These are phyloP conservation scores for Crepidodera aurea DNA, from an alignment of 2,888 invertebrate species.

Conservation along the genomic window DNA sequence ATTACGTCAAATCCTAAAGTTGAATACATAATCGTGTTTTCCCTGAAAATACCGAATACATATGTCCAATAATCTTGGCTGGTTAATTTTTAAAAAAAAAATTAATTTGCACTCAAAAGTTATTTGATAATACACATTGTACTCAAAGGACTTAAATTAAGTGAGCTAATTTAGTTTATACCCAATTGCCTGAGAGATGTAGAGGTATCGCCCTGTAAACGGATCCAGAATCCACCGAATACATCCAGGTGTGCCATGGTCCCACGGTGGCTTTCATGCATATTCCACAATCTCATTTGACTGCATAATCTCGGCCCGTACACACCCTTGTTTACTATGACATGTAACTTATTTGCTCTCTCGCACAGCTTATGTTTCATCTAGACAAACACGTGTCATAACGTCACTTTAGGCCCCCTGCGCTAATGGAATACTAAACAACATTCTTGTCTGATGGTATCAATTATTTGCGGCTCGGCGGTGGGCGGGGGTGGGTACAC, in stretches of 20 bases:
- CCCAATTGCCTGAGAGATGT: no score
- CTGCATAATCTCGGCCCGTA: slow-evolving; percentile 58
- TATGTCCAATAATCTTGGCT: no score
- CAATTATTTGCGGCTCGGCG: slow-evolving; percentile 31
- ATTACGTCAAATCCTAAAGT: no score
- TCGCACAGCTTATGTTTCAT: slow-evolving; percentile 44
- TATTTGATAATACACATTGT: no score
- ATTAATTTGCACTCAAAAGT: no score
- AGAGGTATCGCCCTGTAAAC: neutral
- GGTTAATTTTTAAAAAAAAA: no score
- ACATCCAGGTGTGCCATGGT: slow-evolving; percentile 42
- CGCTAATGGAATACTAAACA: slow-evolving; percentile 44
- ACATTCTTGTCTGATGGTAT: slow-evolving; percentile 33
- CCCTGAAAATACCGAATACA: no score
- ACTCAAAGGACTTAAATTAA: no score
- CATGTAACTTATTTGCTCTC: slow-evolving; percentile 53
- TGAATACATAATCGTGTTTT: no score
- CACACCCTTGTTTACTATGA: slow-evolving; percentile 57
- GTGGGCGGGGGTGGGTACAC: slow-evolving; percentile 8
- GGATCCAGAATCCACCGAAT: neutral
- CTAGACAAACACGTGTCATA: slow-evolving; percentile 43
- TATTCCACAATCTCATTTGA: slow-evolving; percentile 62
- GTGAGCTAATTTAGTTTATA: no score
- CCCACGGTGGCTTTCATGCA: slow-evolving; percentile 59
- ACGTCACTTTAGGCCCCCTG: slow-evolving; percentile 40